Conservation (phyloP, 2,113 vertebrate genomes). For the Malurus melanocephalus region DNA sequence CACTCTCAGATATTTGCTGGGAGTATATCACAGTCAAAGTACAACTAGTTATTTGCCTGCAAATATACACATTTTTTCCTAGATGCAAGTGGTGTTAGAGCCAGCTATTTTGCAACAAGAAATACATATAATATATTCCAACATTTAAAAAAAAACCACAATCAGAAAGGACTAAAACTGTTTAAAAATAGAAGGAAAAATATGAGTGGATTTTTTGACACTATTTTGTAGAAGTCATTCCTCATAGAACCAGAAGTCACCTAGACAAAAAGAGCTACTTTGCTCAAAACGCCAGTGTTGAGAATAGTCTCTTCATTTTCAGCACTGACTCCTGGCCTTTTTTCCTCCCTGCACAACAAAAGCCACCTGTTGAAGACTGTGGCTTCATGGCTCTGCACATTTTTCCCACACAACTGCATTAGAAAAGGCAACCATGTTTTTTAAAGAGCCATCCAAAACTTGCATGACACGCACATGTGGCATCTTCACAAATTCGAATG, state of each 20-base stretch:
- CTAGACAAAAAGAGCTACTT: not conserved
- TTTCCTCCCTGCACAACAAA: not conserved
- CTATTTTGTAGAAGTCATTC: not conserved
- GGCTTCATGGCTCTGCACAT: not conserved
- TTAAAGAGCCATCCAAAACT: not conserved
- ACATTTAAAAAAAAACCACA: not conserved
- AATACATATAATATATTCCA: conserved; percentile 3
- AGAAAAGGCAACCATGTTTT: not conserved
- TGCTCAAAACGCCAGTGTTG: conserved; percentile 18
- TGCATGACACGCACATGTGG: not conserved
- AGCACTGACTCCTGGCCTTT: conserved; percentile 9
- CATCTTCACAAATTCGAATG: not conserved
- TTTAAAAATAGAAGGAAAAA: not conserved
- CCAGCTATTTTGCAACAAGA: conserved; percentile 37
- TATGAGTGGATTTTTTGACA: not conserved
- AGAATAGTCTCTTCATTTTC: conserved; percentile 4
- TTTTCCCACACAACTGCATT: not conserved
- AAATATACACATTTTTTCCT: conserved; percentile 53
- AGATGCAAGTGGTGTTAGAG: conserved; percentile 44
- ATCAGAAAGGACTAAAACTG: not conserved
- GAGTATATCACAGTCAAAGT: conserved; percentile 22
- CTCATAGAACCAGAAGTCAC: not conserved
- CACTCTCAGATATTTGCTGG: conserved; percentile 44
- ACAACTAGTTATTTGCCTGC: conserved; percentile 55
- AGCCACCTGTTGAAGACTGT: not conserved